These are phyloP conservation scores for Gephyroberyx darwinii DNA, from an alignment of 2,797 vertebrate genomes.

Conservation along the genomic window DNA sequence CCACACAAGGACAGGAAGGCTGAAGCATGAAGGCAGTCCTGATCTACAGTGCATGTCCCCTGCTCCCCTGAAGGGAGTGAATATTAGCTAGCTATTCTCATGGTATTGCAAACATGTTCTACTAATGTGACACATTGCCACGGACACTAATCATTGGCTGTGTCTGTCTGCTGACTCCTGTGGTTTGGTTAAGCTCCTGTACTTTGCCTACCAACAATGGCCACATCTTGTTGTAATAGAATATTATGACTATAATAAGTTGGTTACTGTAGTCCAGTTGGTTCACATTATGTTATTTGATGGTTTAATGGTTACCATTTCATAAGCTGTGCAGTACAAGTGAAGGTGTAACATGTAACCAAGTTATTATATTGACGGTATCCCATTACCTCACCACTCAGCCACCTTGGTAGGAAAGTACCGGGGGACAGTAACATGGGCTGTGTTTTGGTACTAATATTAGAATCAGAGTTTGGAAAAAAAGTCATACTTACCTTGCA, in stretches of 20 bases:
- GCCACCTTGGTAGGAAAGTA: conserved; percentile 30
- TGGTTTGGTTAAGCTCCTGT: no score
- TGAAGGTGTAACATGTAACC: conserved; percentile 33
- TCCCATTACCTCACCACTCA: conserved; percentile 54
- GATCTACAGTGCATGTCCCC: neutral
- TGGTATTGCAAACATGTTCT: conserved; percentile 15
- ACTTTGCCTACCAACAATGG: no score
- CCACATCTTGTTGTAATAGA: no score
- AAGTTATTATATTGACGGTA: conserved; percentile 12
- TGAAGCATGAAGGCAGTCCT: neutral
- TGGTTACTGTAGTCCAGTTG: neutral
- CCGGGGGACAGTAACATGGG: neutral
- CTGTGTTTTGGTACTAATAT: neutral
- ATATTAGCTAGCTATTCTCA: conserved; percentile 21
- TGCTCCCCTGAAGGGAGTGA: conserved; percentile 9
- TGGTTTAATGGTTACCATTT: no score
- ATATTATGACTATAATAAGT: no score
- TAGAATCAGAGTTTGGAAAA: conserved; percentile 9
- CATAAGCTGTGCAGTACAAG: neutral
- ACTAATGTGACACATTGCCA: conserved; percentile 8
- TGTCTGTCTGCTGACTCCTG: no score
- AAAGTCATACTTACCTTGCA: conserved; percentile 5
- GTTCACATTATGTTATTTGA: neutral
- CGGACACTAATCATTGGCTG: neutral
- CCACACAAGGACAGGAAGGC: conserved; percentile 15